Conservation (phyloP, 2,113 vertebrate species). For the Potamarius usumacintae region DNA sequence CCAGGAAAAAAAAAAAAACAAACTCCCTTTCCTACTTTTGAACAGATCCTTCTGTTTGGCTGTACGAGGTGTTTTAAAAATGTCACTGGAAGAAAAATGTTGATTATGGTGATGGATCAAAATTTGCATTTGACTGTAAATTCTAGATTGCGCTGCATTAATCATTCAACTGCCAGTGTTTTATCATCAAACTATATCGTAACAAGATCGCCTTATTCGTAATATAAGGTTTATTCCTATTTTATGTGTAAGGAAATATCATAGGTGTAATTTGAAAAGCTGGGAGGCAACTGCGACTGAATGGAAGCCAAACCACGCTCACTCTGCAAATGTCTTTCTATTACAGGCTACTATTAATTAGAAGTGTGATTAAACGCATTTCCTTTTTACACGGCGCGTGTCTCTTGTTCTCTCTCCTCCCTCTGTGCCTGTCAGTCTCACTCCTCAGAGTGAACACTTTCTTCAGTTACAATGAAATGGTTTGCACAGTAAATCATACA, state of each 20-base stretch:
- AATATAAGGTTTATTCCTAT: not conserved
- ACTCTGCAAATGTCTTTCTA: constrained; percentile 10
- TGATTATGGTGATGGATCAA: not conserved
- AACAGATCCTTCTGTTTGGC: not conserved
- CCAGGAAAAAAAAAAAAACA: not conserved
- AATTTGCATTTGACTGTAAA: not conserved
- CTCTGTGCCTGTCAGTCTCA: not conserved
- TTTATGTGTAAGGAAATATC: not conserved
- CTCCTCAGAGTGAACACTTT: constrained; percentile 5
- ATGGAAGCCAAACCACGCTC: not conserved
- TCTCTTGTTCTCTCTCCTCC: not conserved
- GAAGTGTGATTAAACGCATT: constrained; percentile 1
- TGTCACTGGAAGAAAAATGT: not conserved
- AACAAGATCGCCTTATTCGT: not conserved
- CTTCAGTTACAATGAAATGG: not conserved
- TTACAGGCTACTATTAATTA: not conserved
- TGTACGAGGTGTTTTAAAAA: not conserved
- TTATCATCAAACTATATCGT: not conserved
- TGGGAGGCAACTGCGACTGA: not conserved
- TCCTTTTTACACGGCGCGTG: not conserved
- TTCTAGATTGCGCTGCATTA: not conserved
- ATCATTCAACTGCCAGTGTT: not conserved
- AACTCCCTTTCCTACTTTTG: not conserved
- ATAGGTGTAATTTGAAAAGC: not conserved
- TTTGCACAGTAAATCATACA: constrained; percentile 2